Conservation (phyloP, 2,113 vertebrate genomes). For the Alosa alosa region DNA sequence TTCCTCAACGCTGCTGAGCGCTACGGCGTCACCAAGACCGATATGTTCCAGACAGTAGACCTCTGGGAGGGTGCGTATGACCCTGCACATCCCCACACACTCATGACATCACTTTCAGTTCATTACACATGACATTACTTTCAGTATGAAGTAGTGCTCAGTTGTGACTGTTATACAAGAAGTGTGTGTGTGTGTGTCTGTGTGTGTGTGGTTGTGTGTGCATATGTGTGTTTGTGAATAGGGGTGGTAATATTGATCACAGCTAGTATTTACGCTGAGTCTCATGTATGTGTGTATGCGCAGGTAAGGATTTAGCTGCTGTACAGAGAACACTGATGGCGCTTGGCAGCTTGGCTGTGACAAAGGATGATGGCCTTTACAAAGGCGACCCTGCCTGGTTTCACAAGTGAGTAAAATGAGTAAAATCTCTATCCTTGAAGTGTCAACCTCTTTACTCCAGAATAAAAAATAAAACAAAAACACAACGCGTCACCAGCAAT, state of each 20-base stretch:
- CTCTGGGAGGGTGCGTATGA: constrained; percentile 84
- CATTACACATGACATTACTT: not conserved
- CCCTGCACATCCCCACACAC: not conserved
- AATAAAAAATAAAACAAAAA: not conserved
- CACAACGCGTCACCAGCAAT: not conserved
- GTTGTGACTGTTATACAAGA: too few relatives aligned
- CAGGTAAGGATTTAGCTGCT: constrained; percentile 90
- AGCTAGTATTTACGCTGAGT: not conserved
- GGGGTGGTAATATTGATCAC: constrained; percentile 6
- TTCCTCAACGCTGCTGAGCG: constrained; percentile 87
- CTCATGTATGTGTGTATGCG: constrained; percentile 38
- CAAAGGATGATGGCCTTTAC: constrained; percentile 86
- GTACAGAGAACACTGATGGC: constrained; percentile 93
- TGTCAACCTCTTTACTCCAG: not conserved
- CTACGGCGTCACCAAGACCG: constrained; percentile 86
- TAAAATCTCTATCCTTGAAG: not conserved
- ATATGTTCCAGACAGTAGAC: constrained; percentile 96
- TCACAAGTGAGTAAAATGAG: constrained; percentile 78
- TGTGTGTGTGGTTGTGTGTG: not conserved
- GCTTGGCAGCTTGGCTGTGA: constrained; percentile 89
- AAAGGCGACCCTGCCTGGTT: constrained; percentile 91
- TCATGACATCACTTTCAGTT: not conserved
- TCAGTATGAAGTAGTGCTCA: too few relatives aligned
- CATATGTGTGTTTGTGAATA: not conserved
- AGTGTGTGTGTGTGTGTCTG: too few relatives aligned